Evolutionary conservation across 2,113 vertebrate species (phyloP).

Genomic region (Aphyosemion australe): DNA sequence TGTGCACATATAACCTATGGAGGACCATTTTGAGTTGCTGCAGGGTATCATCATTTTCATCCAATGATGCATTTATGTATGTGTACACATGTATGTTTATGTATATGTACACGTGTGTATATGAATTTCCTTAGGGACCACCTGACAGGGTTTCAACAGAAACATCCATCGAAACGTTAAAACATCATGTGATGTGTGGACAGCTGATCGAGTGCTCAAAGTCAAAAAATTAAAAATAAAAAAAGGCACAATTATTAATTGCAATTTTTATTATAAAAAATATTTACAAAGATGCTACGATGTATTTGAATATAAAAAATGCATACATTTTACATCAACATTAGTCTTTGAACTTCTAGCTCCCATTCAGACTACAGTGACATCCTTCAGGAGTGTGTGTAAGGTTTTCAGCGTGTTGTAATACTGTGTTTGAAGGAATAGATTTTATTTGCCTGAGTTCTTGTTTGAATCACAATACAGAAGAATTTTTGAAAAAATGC

Average conservation of each 20-base stretch:
- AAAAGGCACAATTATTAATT: slow-evolving; percentile 54
- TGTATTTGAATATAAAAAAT: slow-evolving; percentile 82
- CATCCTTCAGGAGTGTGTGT: slow-evolving; percentile 78
- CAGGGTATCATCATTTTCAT: no score
- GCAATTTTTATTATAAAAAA: slow-evolving; percentile 84
- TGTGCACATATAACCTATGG: no score
- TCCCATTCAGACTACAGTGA: slow-evolving; percentile 78
- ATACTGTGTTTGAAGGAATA: slow-evolving; percentile 77
- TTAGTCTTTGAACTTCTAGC: slow-evolving; percentile 81
- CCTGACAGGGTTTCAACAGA: no score
- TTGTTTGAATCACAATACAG: slow-evolving; percentile 68
- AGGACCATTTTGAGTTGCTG: no score
- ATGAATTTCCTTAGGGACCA: no score
- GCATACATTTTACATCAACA: slow-evolving; percentile 82
- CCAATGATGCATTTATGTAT: no score
- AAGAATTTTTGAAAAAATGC: slow-evolving; percentile 62
- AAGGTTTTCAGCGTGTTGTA: slow-evolving; percentile 71
- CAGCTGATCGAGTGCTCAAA: no score
- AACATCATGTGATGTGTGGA: no score
- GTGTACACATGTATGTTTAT: no score
- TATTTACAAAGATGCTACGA: slow-evolving; percentile 84
- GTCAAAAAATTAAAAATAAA: no score
- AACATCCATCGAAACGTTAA: no score
- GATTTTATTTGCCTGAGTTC: slow-evolving; percentile 78
- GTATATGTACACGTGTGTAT: no score